A percentile compares a stretch with the other conserved stretches of the same genome.
phyloP scores from a whole-genome alignment of 2,797 vertebrate species.

The Hypotaenidia okinawae region DNA sequence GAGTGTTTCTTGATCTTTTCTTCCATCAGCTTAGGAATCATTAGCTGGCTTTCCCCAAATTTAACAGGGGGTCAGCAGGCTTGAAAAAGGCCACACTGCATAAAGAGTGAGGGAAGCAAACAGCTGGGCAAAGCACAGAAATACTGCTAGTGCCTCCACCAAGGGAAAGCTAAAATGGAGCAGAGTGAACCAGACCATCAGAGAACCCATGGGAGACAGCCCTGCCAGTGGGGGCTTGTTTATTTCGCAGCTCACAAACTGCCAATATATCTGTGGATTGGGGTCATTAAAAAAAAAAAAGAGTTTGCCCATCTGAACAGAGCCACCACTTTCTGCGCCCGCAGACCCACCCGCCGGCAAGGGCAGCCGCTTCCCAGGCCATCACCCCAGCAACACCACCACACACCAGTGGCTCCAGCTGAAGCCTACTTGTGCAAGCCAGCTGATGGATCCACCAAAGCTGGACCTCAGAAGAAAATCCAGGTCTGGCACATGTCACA shows the following conservation, averaged over 20 bases:
- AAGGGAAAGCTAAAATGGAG: not conserved
- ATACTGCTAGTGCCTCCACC: not conserved
- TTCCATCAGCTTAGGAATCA: not conserved
- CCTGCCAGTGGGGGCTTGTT: not conserved
- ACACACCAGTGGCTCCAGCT: not conserved
- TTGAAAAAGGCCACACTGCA: not conserved
- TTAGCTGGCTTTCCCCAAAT: rapidly evolving
- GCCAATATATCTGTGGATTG: rapidly evolving
- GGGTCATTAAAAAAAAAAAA: not conserved
- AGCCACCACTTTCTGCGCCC: not conserved
- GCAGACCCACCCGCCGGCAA: not conserved
- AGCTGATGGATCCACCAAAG: not conserved
- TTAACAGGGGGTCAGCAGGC: not conserved
- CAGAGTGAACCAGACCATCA: not conserved
- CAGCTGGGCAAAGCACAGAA: not conserved
- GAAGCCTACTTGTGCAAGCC: not conserved
- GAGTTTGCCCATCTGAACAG: not conserved
- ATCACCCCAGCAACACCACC: not conserved
- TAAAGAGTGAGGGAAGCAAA: not conserved
- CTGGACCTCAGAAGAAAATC: not conserved
- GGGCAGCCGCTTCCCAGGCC: not conserved
- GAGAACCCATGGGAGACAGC: not conserved
- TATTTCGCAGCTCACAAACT: not conserved
- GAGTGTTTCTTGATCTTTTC: not conserved
- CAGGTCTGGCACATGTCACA: rapidly evolving